Conservation (phyloP, 1,140 invertebrate genomes). For the Trichogramma pretiosum region DNA sequence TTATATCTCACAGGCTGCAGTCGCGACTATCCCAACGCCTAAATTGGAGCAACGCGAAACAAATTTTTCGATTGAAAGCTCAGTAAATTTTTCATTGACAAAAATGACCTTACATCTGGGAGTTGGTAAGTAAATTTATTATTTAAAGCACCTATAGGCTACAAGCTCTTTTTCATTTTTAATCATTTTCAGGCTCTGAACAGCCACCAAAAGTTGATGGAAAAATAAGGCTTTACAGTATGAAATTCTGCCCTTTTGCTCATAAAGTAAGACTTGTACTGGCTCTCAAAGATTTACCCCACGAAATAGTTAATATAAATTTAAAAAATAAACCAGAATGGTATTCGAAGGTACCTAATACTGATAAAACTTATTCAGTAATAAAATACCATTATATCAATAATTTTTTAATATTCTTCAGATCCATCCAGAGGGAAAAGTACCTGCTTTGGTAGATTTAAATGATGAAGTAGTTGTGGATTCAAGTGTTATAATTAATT, state of each 20-base stretch:
- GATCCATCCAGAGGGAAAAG: conserved; percentile 52
- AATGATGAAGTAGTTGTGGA: conserved; percentile 44
- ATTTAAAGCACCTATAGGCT: neutral
- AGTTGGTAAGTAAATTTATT: neutral
- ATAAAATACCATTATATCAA: too few species aligned
- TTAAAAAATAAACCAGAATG: conserved; percentile 53
- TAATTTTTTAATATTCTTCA: conserved; percentile 14
- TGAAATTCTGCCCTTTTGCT: conserved; percentile 55
- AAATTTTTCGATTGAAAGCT: too few species aligned
- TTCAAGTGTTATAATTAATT: conserved; percentile 47
- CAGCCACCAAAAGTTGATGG: conserved; percentile 40
- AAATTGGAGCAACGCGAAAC: too few species aligned
- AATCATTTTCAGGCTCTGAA: conserved; percentile 32
- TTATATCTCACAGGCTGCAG: too few species aligned
- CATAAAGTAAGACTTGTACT: conserved; percentile 49
- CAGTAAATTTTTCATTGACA: neutral
- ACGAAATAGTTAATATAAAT: conserved; percentile 53
- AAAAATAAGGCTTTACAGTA: conserved; percentile 49
- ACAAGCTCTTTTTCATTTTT: conserved; percentile 3
- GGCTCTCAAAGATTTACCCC: conserved; percentile 44
- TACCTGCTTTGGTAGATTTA: conserved; percentile 47
- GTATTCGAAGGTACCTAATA: conserved; percentile 40
- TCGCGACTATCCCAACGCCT: too few species aligned
- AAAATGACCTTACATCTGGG: neutral
- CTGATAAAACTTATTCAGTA: too few species aligned